Evolutionary conservation across 2,113 vertebrate species (phyloP), one percentile per base, ranked within the genome.

Genomic region (Nothoprocta pentlandii): DNA sequence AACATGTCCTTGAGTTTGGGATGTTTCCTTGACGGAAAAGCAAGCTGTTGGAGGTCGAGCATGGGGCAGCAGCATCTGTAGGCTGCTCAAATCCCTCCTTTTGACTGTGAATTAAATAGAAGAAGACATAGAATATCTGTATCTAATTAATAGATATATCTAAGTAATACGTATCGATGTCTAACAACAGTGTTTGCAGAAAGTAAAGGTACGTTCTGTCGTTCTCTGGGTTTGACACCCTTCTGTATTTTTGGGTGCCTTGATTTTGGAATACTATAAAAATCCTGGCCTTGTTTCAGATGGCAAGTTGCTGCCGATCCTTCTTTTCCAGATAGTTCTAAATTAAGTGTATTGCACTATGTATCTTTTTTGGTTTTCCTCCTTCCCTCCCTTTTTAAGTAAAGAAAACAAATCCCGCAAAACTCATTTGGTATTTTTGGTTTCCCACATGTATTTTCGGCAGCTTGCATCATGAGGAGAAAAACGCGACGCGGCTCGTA

Each of bases 381-480:
- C 44, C 21, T 5, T 22, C 51, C 19, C 10, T 91, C 25, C 93
- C 74, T 90, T 96, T 94, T 94, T 92, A 87, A 92, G 86, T 81
- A 90, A 94, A 91, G 56, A 71, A 94, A 92, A 81, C 58, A 76
- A 92, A 81, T 86, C 58, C 44, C 63, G 54, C n/a, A 25, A 76
- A 90, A 68, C 17, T 30, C 6, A 77, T 69, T 61, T 58, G 3
- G 6, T 92, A 59, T 95, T 95, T 97, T 94, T 93, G 56, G 17
- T 88, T 86, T 95, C 83, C 74, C 62, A 16, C 30, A 36, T 90
- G 90, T 97, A 94, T 97, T 90, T 93, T 9, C 79, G 83, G 69
- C 70, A 73, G 1, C 80, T 84, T 84, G 69, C 73, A 76, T 90
- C 44, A 2, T 32, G 39, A 30, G 30, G 51, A 76, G 74, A 94